Conservation (phyloP, 1,140 invertebrate genomes). For the Argopecten irradians region DNA sequence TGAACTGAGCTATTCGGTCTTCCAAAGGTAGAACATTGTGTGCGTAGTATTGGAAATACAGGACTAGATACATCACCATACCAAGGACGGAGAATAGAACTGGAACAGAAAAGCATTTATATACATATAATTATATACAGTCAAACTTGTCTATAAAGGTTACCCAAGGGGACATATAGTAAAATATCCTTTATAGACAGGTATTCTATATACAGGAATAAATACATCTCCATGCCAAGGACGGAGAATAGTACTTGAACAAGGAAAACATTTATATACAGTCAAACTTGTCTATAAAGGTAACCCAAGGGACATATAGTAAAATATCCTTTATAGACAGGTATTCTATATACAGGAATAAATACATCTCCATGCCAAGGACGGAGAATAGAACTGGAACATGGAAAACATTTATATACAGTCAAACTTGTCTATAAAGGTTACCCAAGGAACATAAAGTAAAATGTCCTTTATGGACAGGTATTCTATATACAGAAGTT, state of each 20-base stretch:
- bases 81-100: conserved; percentile 84
- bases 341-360: conserved; percentile 85
- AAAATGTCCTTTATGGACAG: too few relatives aligned
- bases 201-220: background rate
- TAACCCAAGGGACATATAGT: too few relatives aligned
- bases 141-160: too few relatives aligned
- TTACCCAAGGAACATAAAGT: background rate
- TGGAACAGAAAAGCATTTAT: conserved; percentile 77
- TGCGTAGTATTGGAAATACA: conserved; percentile 86
- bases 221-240: background rate
- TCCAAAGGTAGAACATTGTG: conserved; percentile 88
- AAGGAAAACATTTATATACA: too few relatives aligned
- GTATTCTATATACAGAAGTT: too few relatives aligned
- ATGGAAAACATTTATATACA: background rate
- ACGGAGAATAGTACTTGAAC: background rate
- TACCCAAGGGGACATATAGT: too few relatives aligned
- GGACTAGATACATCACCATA: conserved; percentile 85
- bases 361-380: conserved; percentile 84
- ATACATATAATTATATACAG: too few relatives aligned
- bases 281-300: too few relatives aligned
- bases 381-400: conserved; percentile 75
- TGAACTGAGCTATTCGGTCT: conserved; percentile 83
- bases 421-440: background rate
- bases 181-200: too few relatives aligned
- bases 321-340: too few relatives aligned